Percentiles rank a stretch among this genome's conserved stretches.
phyloP scores from a whole-genome alignment of 2,888 invertebrate genomes.

The Chrysolina haemoptera region DNA sequence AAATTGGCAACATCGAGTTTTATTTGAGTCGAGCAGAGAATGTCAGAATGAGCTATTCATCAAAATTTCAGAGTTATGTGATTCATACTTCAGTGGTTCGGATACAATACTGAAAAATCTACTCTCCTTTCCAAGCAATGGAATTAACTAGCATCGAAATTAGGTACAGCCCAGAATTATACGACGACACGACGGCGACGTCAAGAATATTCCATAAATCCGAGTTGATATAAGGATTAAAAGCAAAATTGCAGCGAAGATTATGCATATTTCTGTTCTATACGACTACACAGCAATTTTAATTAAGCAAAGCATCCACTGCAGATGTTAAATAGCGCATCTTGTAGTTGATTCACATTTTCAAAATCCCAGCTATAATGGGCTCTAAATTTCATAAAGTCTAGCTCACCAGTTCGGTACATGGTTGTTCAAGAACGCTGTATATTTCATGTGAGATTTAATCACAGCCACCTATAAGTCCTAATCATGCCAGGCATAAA shows the following conservation, averaged over 20 bases:
- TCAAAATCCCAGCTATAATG: constrained; percentile 50
- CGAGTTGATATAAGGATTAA: neutral
- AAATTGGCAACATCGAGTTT: too few species aligned
- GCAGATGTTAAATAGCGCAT: constrained; percentile 53
- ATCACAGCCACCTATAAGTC: constrained; percentile 34
- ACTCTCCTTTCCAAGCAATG: too few species aligned
- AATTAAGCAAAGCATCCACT: constrained; percentile 51
- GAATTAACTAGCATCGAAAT: too few species aligned
- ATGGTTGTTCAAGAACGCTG: constrained; percentile 40
- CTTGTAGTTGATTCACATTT: constrained; percentile 49
- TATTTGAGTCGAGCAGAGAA: too few species aligned
- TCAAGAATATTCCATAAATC: neutral
- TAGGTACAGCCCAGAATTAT: neutral
- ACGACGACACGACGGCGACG: too few species aligned
- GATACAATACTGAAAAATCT: too few species aligned
- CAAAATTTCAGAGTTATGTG: too few species aligned
- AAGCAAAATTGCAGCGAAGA: neutral
- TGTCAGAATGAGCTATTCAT: too few species aligned
- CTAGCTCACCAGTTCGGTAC: constrained; percentile 34
- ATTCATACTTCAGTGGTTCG: too few species aligned
- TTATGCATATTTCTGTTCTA: constrained; percentile 4
- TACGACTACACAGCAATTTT: constrained; percentile 38
- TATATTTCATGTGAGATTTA: constrained; percentile 44
- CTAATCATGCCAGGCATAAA: constrained; percentile 18
- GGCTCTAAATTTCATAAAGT: constrained; percentile 52